These are phyloP conservation scores for Xerus inauris DNA, from an alignment of 2,113 vertebrate species.

Conservation along the genomic window DNA sequence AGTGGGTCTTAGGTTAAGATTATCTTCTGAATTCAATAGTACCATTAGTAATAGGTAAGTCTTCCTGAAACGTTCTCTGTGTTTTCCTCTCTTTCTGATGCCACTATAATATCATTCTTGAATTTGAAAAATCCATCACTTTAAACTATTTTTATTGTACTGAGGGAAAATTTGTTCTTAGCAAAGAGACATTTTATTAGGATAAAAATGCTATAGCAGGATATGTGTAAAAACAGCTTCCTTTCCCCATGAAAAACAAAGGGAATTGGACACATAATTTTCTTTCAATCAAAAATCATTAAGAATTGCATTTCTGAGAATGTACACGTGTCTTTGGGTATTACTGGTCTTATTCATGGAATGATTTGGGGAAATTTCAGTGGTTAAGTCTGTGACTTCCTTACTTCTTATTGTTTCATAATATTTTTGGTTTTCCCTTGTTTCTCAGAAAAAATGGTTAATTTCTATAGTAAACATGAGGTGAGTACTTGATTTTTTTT, in stretches of 20 bases:
- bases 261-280: neutral
- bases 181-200: neutral
- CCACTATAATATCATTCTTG: neutral
- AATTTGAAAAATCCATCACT: slow-evolving; percentile 5
- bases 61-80: neutral
- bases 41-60: neutral
- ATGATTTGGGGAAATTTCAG: slow-evolving; percentile 21
- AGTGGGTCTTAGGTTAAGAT: neutral
- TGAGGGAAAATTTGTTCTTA: slow-evolving; percentile 29
- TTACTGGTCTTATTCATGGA: slow-evolving; percentile 20
- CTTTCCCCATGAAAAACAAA: neutral
- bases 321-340: neutral
- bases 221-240: neutral
- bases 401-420: slow-evolving; percentile 15
- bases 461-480: slow-evolving; percentile 29
- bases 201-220: neutral
- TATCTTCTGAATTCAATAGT: slow-evolving; percentile 1
- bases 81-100: neutral
- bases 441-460: slow-evolving; percentile 15
- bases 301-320: slow-evolving; percentile 38
- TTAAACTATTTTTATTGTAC: slow-evolving; percentile 33
- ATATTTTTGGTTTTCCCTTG: neutral
- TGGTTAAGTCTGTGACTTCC: slow-evolving; percentile 9
- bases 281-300: neutral
- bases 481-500: neutral